Base-by-base conservation (phyloP, 2,888 invertebrate species). In the Dicycla oo region DNA sequence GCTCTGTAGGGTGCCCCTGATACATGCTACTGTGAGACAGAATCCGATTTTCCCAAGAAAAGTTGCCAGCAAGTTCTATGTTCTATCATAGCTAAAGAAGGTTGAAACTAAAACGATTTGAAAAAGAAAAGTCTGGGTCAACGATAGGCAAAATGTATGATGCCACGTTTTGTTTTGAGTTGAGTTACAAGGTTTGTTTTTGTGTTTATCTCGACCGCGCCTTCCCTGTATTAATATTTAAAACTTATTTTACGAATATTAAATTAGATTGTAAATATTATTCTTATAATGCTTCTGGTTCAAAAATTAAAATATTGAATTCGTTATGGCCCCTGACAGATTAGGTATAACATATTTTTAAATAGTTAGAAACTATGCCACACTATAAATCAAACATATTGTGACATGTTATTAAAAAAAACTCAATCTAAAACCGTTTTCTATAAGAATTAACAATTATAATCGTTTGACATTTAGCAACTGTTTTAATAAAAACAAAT, bases 1-100 rank as follows among this genome's bases (percentile, higher is more conserved):
- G 85, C 73, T 73, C 15, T 47, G 75, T 84, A 84, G 80, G 78
- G 80, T 80, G 69, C 23, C 81, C 83, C 78, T 69, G 8, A 26
- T 3, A 6, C 3, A 23, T 4, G 10, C 13, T 7, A 18, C 38
- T 15, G 54, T 18, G 30, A n/a, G 63, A 73, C 66, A 60, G 30
- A 66, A 51, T n/a, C 3, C 20, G 1, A 43, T 3, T 10, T 30
- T 10, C n/a, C 5, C 13, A 20, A 47, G 18, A 23, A 20, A n/a
- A 34, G 5, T 57, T 57, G 6, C 0, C 11, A 23, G 8, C 58
- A 69, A n/a, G 1, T 10, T 4, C 11, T 7, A 13, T 1, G 1
- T 4, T 43, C 18, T 18, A 11, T 45, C 0, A 26, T 49, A 15
- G 8, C 23, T 45, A 20, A 34, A 38, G 8, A 10, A 54, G 6